Base-by-base conservation (phyloP, 2,797 vertebrate genomes). In the Gymnocypris eckloni region DNA sequence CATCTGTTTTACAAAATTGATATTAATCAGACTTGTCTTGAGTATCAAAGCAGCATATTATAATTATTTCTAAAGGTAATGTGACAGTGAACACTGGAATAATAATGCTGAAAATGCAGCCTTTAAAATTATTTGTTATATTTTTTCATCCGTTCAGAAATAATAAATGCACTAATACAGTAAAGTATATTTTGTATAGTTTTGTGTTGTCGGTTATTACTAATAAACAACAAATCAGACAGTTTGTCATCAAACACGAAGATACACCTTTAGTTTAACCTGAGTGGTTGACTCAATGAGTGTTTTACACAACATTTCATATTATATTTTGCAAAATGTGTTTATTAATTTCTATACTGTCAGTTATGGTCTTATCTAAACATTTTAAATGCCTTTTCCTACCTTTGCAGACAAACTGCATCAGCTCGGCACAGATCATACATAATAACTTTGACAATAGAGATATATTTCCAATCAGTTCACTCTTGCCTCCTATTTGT, bases 401-500 rank as follows among this genome's bases (percentile, higher is more conserved):
- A 16, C 28, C 4, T 33, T 37, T 7, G 15, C 64, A 67, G 13
- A 33, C 15, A 67, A 67, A 67, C 3, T 33, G 3, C 7, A 15
- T 87, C 39, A 48, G 61, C 61, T 84, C 1, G 22, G 9, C n/a
- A 33, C 56, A 66, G 28, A 33, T 67, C 64, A 16, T 37, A 59
- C 48, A 69, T 22, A 0, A 48, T 9, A 75, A 4, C 20, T 50
- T 48, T 64, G 61, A 43, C 4, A 39, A 54, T 18, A 37, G 15
- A 37, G 15, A 37, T 37, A 12, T 28, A 56, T 71, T 79, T 78
- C 41, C 22, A 56, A 56, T 69, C 41, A 61, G 70, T 67, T 84
- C 48, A 54, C 22, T 45, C 18, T 45, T 61, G 33, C 64, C 43
- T n/a, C 56, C 56, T 16, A 10, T 79, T 87, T 56, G 1, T 89